Evolutionary conservation across 2,888 invertebrate genomes (phyloP), one percentile per base, ranked within the genome.

Genomic region (Monochamus alternatus): DNA sequence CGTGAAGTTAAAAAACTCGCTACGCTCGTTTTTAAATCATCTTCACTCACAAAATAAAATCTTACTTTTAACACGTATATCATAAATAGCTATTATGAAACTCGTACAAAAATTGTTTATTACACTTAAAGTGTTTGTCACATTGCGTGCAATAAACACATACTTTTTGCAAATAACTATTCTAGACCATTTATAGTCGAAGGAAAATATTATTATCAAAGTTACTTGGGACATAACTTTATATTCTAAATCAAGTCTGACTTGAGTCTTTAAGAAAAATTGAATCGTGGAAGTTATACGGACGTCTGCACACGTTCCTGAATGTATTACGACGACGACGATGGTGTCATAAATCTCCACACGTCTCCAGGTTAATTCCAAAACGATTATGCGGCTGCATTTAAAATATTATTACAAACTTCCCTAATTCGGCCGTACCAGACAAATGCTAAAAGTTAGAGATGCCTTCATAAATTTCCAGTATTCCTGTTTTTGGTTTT

Each of bases 371-470:
- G 64, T 52, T 66, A 31, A 47, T 52, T 52, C 32, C 52, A 52
- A 55, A 52, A 66, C 52, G 66, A 66, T 66, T 66, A 60, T 47
- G 52, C 47, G 12, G 32, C 66, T 66, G 30, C 31, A 30, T 69
- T 70, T 70, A 63, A 70, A 70, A 70, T 70, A 63, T 60, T 31
- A 51, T 47, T 22, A 58, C 31, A 63, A 71, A 52, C 44, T 69
- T 60, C 69, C 32, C 60, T 62, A 63, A 71, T 71, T 71, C 59
- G 32, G 52, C 71, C 63, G 31, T 47, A 10, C 22, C 59, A 51
- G 44, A 22, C 63, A 47, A 63, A 71, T 71, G 71, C 31, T 71
- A 71, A 71, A 71, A 71, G 63, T 71, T 71, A 44, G 38, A 71
- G 59, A 52, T 52, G 32, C 52, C 52, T 38, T 38, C 63, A 71